Conservation (phyloP, 1,140 invertebrate species). For the Eupeodes corollae region DNA sequence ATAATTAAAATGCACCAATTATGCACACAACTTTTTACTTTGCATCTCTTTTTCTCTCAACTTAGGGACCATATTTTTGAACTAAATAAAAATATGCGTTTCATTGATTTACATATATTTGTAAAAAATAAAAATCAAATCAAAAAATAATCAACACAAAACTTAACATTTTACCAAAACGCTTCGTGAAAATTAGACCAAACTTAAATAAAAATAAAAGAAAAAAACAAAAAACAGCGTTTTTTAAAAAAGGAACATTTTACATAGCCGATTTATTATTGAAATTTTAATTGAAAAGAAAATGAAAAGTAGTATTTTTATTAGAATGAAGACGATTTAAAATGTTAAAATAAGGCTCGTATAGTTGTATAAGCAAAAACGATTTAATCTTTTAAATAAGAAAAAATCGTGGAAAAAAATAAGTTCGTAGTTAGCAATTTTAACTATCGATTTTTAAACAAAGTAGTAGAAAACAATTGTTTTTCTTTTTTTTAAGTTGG, state of each 20-base stretch:
- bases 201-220: neutral
- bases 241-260: neutral
- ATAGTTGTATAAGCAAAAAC: no score
- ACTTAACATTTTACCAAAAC: slow-evolving; percentile 5
- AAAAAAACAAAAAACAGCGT: slow-evolving; percentile 1
- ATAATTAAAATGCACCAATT: no score
- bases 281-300: slow-evolving; percentile 5
- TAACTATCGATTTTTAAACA: no score
- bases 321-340: neutral
- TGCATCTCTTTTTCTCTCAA: no score
- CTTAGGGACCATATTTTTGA: slow-evolving; percentile 36
- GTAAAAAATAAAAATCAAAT: slow-evolving; percentile 22
- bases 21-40: neutral
- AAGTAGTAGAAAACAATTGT: no score
- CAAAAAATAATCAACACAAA: slow-evolving; percentile 9
- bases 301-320: slow-evolving; percentile 25
- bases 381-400: no score
- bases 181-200: slow-evolving; percentile 8
- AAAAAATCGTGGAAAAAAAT: no score
- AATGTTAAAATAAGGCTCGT: no score
- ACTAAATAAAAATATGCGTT: slow-evolving; percentile 36
- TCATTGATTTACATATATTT: slow-evolving; percentile 9
- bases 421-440: no score
- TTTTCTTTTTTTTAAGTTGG: no score
- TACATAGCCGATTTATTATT: slow-evolving; percentile 6